Conservation (phyloP, 2,888 invertebrate genomes). For the Micropterix aruncella region DNA sequence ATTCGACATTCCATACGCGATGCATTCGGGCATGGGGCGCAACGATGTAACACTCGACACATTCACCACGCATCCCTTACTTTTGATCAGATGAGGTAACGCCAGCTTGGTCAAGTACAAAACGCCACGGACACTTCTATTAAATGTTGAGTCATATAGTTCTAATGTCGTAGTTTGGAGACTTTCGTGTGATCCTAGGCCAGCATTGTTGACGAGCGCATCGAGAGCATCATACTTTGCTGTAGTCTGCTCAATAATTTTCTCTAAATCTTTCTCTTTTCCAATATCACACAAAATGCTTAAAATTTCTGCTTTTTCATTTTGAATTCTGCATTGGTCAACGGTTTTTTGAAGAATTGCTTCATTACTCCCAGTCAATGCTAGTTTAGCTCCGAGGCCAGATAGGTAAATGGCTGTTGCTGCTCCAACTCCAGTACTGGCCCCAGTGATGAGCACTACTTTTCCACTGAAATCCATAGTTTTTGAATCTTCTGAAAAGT, state of each 20-base stretch:
- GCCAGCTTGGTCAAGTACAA: slow-evolving; percentile 77
- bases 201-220: slow-evolving; percentile 84
- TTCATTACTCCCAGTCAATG: too few species aligned
- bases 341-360: too few species aligned
- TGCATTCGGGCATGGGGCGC: slow-evolving; percentile 75
- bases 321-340: too few species aligned
- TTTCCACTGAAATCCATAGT: too few species aligned
- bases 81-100: slow-evolving; percentile 69
- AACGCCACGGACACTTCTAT: slow-evolving; percentile 73
- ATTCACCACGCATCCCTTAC: slow-evolving; percentile 87
- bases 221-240: slow-evolving; percentile 64
- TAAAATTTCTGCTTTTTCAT: too few species aligned
- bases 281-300: too few species aligned
- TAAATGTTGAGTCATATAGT: slow-evolving; percentile 82
- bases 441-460: too few species aligned
- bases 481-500: too few species aligned
- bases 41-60: slow-evolving; percentile 91
- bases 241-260: slow-evolving; percentile 57
- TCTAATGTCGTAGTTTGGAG: slow-evolving; percentile 77
- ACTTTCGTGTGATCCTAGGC: slow-evolving; percentile 64
- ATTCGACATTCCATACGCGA: slow-evolving; percentile 90
- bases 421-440: too few species aligned
- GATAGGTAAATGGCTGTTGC: too few species aligned
- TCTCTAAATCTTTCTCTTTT: slow-evolving; percentile 59
- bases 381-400: too few species aligned